phyloP scores from a whole-genome alignment of 2,113 vertebrate species.

The Sorex fumeus region DNA sequence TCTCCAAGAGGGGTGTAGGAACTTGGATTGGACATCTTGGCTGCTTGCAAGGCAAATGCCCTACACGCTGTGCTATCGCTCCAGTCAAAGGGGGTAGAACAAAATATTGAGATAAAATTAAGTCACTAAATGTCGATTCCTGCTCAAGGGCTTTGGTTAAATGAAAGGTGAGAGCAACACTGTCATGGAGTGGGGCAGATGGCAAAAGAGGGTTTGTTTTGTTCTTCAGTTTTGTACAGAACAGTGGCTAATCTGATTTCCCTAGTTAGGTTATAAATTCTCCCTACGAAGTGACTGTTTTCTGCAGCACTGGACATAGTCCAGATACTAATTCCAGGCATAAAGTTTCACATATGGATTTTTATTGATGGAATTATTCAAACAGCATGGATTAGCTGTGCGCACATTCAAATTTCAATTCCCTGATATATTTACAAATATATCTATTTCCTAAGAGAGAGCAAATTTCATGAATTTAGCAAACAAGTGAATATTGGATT shows the following conservation, averaged over 20 bases:
- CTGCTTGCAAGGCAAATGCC: too few relatives aligned
- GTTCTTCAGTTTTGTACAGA: background rate
- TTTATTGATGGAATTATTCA: slow-evolving; percentile 22
- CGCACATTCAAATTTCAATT: background rate
- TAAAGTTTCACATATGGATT: background rate
- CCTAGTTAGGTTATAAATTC: background rate
- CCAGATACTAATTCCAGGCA: background rate
- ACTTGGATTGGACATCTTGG: too few relatives aligned
- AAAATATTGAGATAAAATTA: background rate
- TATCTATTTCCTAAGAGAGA: background rate
- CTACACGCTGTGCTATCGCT: too few relatives aligned
- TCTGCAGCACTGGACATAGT: background rate
- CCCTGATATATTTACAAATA: background rate
- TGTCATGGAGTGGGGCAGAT: background rate
- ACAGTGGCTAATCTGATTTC: background rate
- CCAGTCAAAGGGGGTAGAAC: background rate
- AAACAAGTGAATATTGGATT: too few relatives aligned
- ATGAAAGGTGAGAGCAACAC: background rate
- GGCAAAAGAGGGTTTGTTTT: background rate
- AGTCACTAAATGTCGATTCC: background rate
- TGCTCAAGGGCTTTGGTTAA: background rate
- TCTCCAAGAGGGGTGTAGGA: too few relatives aligned
- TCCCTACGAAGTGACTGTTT: background rate
- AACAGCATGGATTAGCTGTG: background rate
- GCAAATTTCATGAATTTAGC: background rate